A percentile compares a stretch with the other conserved stretches of the same genome.
Evolutionary conservation across 1,140 invertebrate species (phyloP).

Genomic region (Drosophila pachea): DNA sequence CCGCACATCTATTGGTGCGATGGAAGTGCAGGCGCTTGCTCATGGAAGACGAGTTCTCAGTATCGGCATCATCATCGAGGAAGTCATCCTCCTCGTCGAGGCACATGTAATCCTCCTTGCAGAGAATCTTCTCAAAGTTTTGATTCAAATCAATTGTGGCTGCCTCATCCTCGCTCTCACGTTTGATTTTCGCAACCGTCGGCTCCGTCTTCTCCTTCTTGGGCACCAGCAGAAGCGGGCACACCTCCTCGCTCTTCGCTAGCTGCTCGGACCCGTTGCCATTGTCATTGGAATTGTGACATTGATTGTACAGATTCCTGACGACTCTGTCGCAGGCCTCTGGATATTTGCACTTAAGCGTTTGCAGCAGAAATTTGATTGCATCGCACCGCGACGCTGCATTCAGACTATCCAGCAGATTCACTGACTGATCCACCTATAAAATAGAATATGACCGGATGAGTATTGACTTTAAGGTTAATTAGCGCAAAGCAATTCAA

Average conservation of each 20-base stretch:
- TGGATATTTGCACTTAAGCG: slow-evolving; percentile 76
- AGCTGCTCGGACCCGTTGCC: slow-evolving; percentile 44
- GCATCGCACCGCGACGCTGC: slow-evolving; percentile 74
- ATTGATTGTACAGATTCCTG: slow-evolving; percentile 56
- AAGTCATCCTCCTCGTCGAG: slow-evolving; percentile 72
- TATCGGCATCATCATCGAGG: slow-evolving; percentile 58
- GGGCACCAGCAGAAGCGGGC: slow-evolving; percentile 47
- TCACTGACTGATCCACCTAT: slow-evolving; percentile 75
- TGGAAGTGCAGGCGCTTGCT: slow-evolving; percentile 50
- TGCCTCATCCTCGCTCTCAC: slow-evolving; percentile 44
- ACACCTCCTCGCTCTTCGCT: slow-evolving; percentile 62
- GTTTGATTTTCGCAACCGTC: slow-evolving; percentile 55
- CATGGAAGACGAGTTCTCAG: slow-evolving; percentile 70
- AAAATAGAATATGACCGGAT: slow-evolving; percentile 16
- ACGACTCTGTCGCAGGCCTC: slow-evolving; percentile 76
- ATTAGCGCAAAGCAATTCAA: neutral
- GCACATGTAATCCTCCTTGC: slow-evolving; percentile 76
- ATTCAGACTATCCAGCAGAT: slow-evolving; percentile 67
- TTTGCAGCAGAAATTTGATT: slow-evolving; percentile 70
- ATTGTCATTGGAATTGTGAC: slow-evolving; percentile 64
- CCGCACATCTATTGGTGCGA: slow-evolving; percentile 32
- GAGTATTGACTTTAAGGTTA: neutral
- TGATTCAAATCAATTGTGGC: slow-evolving; percentile 77
- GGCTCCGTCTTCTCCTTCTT: slow-evolving; percentile 54
- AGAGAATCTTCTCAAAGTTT: slow-evolving; percentile 78